These are phyloP conservation scores for Acholoe squamosa DNA, from an alignment of 2,888 invertebrate genomes.

Conservation along the genomic window DNA sequence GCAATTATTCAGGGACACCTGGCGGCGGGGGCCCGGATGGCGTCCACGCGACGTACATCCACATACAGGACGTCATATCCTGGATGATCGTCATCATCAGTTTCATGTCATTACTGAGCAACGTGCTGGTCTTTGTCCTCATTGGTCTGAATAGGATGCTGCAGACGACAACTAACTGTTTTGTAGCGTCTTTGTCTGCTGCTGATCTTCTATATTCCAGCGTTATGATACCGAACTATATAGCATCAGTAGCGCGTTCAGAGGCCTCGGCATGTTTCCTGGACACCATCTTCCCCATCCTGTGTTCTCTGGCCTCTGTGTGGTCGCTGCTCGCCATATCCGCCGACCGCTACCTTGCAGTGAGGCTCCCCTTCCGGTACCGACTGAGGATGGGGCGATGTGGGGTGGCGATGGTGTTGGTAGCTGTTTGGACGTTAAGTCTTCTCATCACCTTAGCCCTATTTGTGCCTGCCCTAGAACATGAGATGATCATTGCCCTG, in stretches of 20 bases:
- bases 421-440: background rate
- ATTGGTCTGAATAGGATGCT: background rate
- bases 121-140: constrained; percentile 38
- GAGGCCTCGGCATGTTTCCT: background rate
- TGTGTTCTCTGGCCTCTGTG: constrained; percentile 37
- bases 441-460: background rate
- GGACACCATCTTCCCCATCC: constrained; percentile 6
- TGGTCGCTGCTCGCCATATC: constrained; percentile 34
- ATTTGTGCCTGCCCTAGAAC: background rate
- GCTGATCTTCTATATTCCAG: background rate
- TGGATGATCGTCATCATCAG: background rate
- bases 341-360: constrained; percentile 24
- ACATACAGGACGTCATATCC: background rate
- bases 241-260: background rate
- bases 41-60: background rate
- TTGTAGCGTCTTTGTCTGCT: constrained; percentile 42
- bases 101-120: constrained; percentile 3
- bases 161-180: constrained; percentile 29
- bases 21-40: too few relatives aligned
- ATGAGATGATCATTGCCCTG: background rate
- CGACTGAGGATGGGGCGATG: background rate
- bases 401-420: background rate
- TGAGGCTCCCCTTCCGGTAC: constrained; percentile 12
- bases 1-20: too few relatives aligned
- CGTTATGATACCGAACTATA: constrained; percentile 35